Base-by-base conservation (phyloP, 37 sponge, comb jelly and placozoan genomes). In the Geodia barretti region DNA sequence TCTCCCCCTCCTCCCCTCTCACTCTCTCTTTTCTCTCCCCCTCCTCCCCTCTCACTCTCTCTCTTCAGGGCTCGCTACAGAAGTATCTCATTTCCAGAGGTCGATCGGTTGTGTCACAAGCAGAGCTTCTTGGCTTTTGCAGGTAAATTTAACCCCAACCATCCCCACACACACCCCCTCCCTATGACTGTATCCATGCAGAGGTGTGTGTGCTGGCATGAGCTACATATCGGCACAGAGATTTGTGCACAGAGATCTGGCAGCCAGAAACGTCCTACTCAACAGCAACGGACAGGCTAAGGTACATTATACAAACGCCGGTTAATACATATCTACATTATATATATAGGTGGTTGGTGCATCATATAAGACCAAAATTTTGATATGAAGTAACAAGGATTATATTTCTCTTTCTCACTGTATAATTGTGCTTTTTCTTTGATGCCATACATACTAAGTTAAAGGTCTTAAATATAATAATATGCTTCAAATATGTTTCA, bases 191-290 rank as follows among this genome's bases (percentile, higher is more conserved):
- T 38, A 34, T 24, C 4, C 30, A 23, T 75, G n/a, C 40, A 91
- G 92, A 32, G 84, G 87, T 75, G 87, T 92, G 41, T 92, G 92
- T 76, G 84, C 79, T 11, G 92, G 88, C 7, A 92, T 92, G 92
- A 41, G 60, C 5, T 92, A 92, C 72, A 29, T 92, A 36, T 64
- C 87, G 65, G 33, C 41, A 17, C 70, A 73, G 37, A 84, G 81
- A 8, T 92, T 87, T 81, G 84, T 92, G 0, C 92, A 92, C 84
- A 74, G 92, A 29, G 92, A 92, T 68, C 24, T 92, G 38, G 92
- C 92, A 35, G 84, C 88, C 21, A 58, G 92, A 37, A 92, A 92
- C 75, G 68, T 92, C 14, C 84, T 92, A 0, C 72, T 92, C 4
- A 92, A 87, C 72, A 75, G 72, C 62, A 92, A 87, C 69, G 92